These are phyloP conservation scores for Agrilus cyanescens DNA, from an alignment of 2,888 invertebrate genomes.

Conservation along the genomic window DNA sequence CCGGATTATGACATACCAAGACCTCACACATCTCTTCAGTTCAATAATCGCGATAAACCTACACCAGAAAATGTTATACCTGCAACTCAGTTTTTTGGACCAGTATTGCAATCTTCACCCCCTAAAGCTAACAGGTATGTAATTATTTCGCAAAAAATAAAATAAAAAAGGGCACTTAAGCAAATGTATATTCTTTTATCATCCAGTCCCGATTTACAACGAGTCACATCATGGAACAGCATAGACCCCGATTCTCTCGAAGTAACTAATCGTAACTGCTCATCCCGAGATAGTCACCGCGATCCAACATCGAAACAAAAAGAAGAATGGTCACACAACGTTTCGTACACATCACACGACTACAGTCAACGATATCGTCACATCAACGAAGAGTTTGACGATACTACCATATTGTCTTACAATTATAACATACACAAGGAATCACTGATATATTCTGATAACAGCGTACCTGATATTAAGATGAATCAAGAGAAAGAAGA, in stretches of 20 bases:
- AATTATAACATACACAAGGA: too few relatives aligned
- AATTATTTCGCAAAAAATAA: neutral
- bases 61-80: constrained; percentile 22
- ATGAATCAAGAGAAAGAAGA: too few relatives aligned
- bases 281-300: neutral
- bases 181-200: too few relatives aligned
- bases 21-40: constrained; percentile 31
- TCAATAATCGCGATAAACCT: constrained; percentile 13
- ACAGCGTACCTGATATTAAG: too few relatives aligned
- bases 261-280: constrained; percentile 12
- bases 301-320: constrained; percentile 1
- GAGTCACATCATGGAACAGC: constrained; percentile 15
- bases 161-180: neutral
- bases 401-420: too few relatives aligned
- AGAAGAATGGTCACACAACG: constrained; percentile 11
- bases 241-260: constrained; percentile 34
- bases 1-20: constrained; percentile 40
- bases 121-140: constrained; percentile 1
- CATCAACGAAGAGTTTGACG: too few relatives aligned
- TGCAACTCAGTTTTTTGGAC: constrained; percentile 33
- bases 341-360: constrained; percentile 18
- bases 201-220: too few relatives aligned
- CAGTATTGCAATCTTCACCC: constrained; percentile 19
- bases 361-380: constrained; percentile 5
- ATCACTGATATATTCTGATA: too few relatives aligned